phyloP scores from a whole-genome alignment of 1,140 invertebrate species.

The Metopolophium dirhodum region DNA sequence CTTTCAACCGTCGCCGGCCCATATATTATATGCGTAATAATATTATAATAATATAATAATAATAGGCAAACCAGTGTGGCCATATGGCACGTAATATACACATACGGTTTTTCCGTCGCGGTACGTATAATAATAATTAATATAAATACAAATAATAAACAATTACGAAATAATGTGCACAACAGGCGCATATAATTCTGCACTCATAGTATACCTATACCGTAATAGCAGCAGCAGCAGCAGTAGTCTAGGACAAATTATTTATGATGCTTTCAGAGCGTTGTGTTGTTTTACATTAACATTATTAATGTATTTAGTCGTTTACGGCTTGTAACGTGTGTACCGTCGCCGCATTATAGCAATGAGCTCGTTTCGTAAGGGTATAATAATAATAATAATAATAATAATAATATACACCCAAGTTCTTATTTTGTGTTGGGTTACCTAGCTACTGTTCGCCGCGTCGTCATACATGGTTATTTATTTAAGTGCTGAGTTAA shows the following conservation, averaged over 20 bases:
- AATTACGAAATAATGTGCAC: not conserved
- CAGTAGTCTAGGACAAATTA: not conserved
- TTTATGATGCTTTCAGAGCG: slow-evolving; percentile 40
- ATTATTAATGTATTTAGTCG: slow-evolving; percentile 39
- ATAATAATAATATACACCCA: not conserved
- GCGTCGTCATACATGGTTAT: not conserved
- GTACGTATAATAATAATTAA: not conserved
- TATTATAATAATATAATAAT: not conserved
- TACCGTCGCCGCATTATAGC: not conserved
- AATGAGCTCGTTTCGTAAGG: not conserved
- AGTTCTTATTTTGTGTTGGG: not conserved
- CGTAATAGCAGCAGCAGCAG: not conserved
- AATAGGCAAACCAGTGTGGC: not conserved
- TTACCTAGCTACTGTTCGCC: not conserved
- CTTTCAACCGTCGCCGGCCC: not conserved
- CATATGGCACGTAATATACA: not conserved
- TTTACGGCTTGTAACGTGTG: slow-evolving; percentile 25
- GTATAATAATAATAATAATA: slow-evolving; percentile 4
- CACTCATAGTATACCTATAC: not conserved
- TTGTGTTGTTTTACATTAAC: not conserved
- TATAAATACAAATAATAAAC: slow-evolving; percentile 12
- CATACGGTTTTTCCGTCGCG: not conserved
- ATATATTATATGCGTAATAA: not conserved
- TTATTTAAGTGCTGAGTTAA: not conserved
- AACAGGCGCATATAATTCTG: not conserved